A percentile compares a stretch with the other conserved stretches of the same genome.
Evolutionary conservation across 1,140 invertebrate genomes (phyloP).

Genomic region (Papilio glaucus): DNA sequence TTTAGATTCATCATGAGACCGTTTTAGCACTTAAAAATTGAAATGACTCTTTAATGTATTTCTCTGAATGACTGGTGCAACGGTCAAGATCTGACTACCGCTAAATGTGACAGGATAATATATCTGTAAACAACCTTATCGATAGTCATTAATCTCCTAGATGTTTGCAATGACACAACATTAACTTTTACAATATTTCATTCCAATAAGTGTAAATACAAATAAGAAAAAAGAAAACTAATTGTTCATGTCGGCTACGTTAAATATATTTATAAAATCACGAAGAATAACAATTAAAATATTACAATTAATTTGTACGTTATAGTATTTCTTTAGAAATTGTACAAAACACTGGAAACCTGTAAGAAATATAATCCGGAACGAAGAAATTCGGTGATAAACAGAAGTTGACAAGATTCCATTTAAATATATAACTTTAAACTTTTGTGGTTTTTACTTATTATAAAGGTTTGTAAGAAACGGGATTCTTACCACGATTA

Average conservation of each 20-base stretch:
- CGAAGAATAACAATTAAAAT: no score
- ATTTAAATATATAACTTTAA: no score
- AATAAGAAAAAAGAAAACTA: slow-evolving; percentile 5
- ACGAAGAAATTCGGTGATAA: no score
- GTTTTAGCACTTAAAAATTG: slow-evolving; percentile 40
- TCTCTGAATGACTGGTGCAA: slow-evolving; percentile 31
- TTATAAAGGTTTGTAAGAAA: no score
- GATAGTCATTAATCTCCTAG: slow-evolving; percentile 20
- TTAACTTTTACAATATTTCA: slow-evolving; percentile 20
- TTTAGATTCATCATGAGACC: slow-evolving; percentile 52
- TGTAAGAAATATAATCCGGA: no score
- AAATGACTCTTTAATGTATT: slow-evolving; percentile 35
- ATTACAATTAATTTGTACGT: no score
- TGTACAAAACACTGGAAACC: no score
- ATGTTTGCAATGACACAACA: slow-evolving; percentile 3
- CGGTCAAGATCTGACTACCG: slow-evolving; percentile 11
- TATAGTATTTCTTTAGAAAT: no score
- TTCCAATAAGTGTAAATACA: not conserved
- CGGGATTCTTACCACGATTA: no score
- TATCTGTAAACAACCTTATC: slow-evolving; percentile 19
- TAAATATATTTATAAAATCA: no score
- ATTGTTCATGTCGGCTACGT: slow-evolving; percentile 4
- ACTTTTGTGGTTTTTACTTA: no score
- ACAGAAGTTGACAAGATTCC: no score
- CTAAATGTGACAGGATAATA: slow-evolving; percentile 21